Base-by-base conservation (phyloP, 2,113 vertebrate genomes). In the Cygnus buccinator region DNA sequence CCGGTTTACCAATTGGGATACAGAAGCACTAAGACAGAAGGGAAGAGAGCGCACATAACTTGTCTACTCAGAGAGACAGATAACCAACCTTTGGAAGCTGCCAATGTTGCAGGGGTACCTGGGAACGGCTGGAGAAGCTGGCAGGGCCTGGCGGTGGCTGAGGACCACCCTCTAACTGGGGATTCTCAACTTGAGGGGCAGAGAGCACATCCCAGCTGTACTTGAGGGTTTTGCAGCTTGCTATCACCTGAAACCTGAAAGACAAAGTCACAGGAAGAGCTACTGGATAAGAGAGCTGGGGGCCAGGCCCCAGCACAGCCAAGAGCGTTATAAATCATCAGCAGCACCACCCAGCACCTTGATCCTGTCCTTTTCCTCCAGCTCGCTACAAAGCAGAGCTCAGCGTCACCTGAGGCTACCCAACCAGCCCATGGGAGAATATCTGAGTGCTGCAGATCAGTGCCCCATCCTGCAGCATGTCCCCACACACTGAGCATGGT, bases 211-310 rank as follows among this genome's bases (percentile, higher is more conserved):
- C 75, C 71, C 75, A 94, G 89, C 37, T 50, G 87, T 37, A 86
- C 58, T 46, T 35, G 46, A 76, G 50, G 52, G 39, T 43, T 87
- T 83, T 62, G 84, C 70, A 93, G 70, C 71, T 80, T 79, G 77
- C 71, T 8, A 29, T 91, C 84, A 93, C 84, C 96, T 96, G 96
- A 97, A 97, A 97, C 78, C 74, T 91, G 84, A 81, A 91, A 90
- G 85, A 89, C 65, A 83, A 44, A 77, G 63, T 96, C 94, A 94
- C 5, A 1, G 83, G 67, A 94, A 91, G 87, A 84, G 41, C 86
- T 94, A 13, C 80, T 58, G 91, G 73, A 7, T 39, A 50, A n/a
- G 58, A 75, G 57, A 89, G 52, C 86, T 89, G 66, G 61, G 65
- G 61, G 58, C 77, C 55, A 46, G 29, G 68, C 19, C 67, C 41